phyloP scores from a whole-genome alignment of 2,888 invertebrate species.

The Volucella inflata region DNA sequence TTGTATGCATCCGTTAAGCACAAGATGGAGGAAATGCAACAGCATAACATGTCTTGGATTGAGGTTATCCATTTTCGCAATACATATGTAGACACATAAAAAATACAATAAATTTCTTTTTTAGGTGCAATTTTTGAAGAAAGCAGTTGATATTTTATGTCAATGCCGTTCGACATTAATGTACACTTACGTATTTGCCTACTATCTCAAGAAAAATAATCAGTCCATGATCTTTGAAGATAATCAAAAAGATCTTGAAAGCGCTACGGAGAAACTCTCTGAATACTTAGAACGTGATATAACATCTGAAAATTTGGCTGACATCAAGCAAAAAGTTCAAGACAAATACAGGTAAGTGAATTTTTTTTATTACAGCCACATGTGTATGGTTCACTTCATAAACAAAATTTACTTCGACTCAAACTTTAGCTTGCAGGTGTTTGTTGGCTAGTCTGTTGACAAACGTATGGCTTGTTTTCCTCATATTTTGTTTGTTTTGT shows the following conservation, averaged over 20 bases:
- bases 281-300: conserved; percentile 99
- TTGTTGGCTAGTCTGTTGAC: no score
- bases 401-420: no score
- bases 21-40: conserved; percentile 99
- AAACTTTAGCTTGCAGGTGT: no score
- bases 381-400: background rate
- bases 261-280: conserved; percentile 97
- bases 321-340: conserved; percentile 99
- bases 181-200: conserved; percentile 99
- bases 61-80: conserved; percentile 86
- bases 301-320: conserved; percentile 97
- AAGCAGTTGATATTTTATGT: conserved; percentile 98
- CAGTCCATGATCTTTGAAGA: conserved; percentile 99
- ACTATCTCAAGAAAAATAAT: conserved; percentile 98
- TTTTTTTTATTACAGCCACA: background rate
- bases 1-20: conserved; percentile 97
- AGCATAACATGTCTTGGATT: conserved; percentile 99
- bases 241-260: conserved; percentile 99
- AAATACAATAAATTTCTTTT: conserved; percentile 60
- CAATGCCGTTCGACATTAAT: conserved; percentile 98
- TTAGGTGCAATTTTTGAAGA: conserved; percentile 97
- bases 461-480: no score
- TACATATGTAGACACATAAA: conserved; percentile 8
- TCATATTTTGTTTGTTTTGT: no score
- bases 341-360: conserved; percentile 94